Evolutionary conservation across 2,113 vertebrate genomes (phyloP).

Genomic region (Protobothrops flavoviridis): DNA sequence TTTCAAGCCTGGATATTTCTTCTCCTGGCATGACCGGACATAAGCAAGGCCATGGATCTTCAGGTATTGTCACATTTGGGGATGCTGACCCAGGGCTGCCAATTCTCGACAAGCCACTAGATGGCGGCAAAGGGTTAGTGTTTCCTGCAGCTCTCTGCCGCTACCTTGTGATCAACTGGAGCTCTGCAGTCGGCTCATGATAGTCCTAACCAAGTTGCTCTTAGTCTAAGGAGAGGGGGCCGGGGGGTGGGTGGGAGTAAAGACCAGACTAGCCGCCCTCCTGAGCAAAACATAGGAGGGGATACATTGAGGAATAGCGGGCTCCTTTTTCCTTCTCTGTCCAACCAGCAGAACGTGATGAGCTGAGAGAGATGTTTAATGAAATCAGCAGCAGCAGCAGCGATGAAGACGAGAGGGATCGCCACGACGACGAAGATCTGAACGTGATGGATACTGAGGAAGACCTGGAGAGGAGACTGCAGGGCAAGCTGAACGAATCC

Average conservation of each 20-base stretch:
- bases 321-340: background rate
- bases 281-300: background rate
- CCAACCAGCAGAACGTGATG: constrained; percentile 69
- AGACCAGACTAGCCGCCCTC: background rate
- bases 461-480: constrained; percentile 81
- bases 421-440: constrained; percentile 86
- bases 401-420: constrained; percentile 88
- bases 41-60: constrained; percentile 77
- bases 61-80: constrained; percentile 68
- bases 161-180: background rate
- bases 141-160: background rate
- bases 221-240: background rate
- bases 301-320: background rate
- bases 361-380: constrained; percentile 82
- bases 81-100: background rate
- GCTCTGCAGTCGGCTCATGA: background rate
- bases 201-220: background rate
- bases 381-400: constrained; percentile 89
- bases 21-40: constrained; percentile 78
- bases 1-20: constrained; percentile 78
- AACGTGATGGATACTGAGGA: constrained; percentile 92
- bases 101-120: background rate
- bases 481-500: constrained; percentile 79
- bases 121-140: background rate
- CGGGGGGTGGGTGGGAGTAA: background rate